Base-by-base conservation (phyloP, 2,888 invertebrate species). In the Euspilapteryx auroguttella region DNA sequence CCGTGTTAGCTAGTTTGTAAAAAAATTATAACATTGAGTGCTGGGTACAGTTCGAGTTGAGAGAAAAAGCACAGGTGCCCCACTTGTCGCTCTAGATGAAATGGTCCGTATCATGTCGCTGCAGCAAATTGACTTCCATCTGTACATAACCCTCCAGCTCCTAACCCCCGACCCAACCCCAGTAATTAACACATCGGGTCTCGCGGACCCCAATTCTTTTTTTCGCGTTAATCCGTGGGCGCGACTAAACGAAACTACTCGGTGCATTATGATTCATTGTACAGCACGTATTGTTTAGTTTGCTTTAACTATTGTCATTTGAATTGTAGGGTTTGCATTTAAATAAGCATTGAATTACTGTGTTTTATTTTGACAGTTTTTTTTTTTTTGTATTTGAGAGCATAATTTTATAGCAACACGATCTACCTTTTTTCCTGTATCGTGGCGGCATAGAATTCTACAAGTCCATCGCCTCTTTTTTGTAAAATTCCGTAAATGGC, bases 61-160 rank as follows among this genome's bases (percentile, higher is more conserved):
- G 54, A 44, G 58, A 55, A 56, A 62, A 47, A 50, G 64, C 65
- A 63, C 76, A 76, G 75, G 75, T 75, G 75, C 56, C 49, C 48
- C 71, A 73, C 75, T 75, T 73, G 75, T 71, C 69, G 64, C 59
- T 48, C 47, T 40, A 49, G 55, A 71, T 65, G 75, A 79, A 80
- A 81, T 80, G 80, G 79, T 79, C 78, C 73, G 75, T 78, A 79
- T 79, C 80, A 77, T 80, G 80, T 61, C 56, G 53, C 79, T 68
- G 79, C 73, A 79, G 79, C 79, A 80, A 81, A 81, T 81, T 80
- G 80, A 79, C 78, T 78, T 75, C 66, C 76, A 69, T 79, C 75
- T 71, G 75, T 63, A 44, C 50, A n/a, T n/a, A n/a, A n/a, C n/a
- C n/a, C n/a, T 49, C 41, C 50, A 37, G 55, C 52, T 65, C 63